Evolutionary conservation across 2,797 vertebrate genomes (phyloP), one percentile per base, ranked within the genome.

Genomic region (Heterohyrax brucei): DNA sequence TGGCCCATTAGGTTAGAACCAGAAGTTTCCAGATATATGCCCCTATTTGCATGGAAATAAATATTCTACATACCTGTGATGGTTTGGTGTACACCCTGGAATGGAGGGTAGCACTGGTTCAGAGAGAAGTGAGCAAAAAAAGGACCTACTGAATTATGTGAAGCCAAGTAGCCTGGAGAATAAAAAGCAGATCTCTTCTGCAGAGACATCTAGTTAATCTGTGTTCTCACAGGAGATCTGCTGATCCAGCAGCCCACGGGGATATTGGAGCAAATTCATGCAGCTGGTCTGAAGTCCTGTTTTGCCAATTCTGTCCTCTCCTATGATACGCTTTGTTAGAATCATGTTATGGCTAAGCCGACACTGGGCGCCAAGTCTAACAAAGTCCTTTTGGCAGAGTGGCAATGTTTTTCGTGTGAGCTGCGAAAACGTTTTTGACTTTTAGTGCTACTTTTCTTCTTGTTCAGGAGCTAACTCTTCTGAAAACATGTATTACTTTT

Each of bases 31-130:
- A 91, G 80, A 79, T 91, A 92, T 50, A 93, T 93, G 56, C 8
- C 14, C 68, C 56, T 18, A 91, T 93, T 77, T 96, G 66, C 61
- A 91, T 91, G 33, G 97, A 95, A 95, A 85, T 94, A 97, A 93
- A 92, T 91, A 96, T 73, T 96, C 91, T 84, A 81, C 61, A 96
- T 94, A 77, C 44, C 22, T 75, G 5, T 87, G 46, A 73, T 68
- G 22, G 22, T 10, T 79, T 86, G 46, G 26, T 79, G 39, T 24
- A 16, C 28, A 70, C 21, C 75, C 91, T 79, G 79, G 46, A 95
- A 94, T 44, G 48, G 68, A 89, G 46, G 46, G 24, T 19, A 88
- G 46, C 24, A 7, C 13, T 73, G n/a, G 24, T 7, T 48, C 56
- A 79, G 56, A 90, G n/a, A 93, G 21, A 80, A 93, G 73, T 3